Conservation (phyloP, 2,888 invertebrate genomes). For the Priocnemis perturbator region DNA sequence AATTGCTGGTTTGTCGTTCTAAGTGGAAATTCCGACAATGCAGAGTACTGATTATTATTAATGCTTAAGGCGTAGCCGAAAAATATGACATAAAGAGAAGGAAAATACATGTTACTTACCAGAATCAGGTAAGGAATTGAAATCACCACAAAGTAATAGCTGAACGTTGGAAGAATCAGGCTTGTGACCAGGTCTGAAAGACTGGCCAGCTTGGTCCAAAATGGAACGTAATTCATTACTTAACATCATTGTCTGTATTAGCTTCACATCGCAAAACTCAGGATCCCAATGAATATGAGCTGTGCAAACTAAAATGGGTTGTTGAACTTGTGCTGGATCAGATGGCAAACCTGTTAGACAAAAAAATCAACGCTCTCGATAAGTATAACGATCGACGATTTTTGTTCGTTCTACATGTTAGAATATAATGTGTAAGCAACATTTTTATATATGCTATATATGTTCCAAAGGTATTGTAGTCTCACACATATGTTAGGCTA, state of each 20-base stretch:
- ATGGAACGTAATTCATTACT: conserved; percentile 94
- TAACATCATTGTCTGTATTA: conserved; percentile 99
- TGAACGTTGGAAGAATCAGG: conserved; percentile 90
- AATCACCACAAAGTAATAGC: conserved; percentile 96
- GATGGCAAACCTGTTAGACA: conserved; percentile 80
- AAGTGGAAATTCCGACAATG: too few species aligned
- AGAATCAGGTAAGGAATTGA: conserved; percentile 98
- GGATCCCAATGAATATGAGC: conserved; percentile 99
- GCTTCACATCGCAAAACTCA: conserved; percentile 98
- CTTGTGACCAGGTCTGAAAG: conserved; percentile 84
- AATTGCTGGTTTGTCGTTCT: too few species aligned
- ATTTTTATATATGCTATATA: neutral
- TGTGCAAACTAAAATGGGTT: conserved; percentile 95
- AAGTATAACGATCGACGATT: neutral
- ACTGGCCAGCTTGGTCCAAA: conserved; percentile 89
- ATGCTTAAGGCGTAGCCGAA: neutral
- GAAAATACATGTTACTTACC: conserved; percentile 75
- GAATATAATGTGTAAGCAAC: conserved; percentile 32
- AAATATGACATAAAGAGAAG: neutral
- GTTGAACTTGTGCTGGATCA: conserved; percentile 86
- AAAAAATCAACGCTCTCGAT: conserved; percentile 12
- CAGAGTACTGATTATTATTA: too few species aligned
- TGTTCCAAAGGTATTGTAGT: neutral
- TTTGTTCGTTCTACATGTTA: conserved; percentile 8
- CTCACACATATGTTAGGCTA: neutral